Evolutionary conservation across 2,888 invertebrate genomes (phyloP).

Genomic region (Trachelus stipa): DNA sequence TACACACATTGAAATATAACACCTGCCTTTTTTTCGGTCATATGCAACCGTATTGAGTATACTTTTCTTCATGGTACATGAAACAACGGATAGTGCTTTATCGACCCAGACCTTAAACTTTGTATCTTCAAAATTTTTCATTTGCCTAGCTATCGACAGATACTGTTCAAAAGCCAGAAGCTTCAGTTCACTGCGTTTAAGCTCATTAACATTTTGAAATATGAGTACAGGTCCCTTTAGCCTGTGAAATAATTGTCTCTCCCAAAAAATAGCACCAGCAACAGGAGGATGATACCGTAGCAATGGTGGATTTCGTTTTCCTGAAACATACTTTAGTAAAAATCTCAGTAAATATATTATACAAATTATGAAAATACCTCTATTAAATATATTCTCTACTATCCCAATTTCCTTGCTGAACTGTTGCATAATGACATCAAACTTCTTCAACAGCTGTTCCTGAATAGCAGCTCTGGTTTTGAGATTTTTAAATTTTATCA

Average conservation of each 20-base stretch:
- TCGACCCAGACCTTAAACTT: slow-evolving; percentile 80
- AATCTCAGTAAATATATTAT: slow-evolving; percentile 8
- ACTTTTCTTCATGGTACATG: slow-evolving; percentile 77
- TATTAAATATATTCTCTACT: slow-evolving; percentile 77
- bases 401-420: slow-evolving; percentile 84
- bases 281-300: slow-evolving; percentile 82
- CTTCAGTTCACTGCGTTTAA: slow-evolving; percentile 80
- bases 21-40: slow-evolving; percentile 37
- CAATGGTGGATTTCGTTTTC: slow-evolving; percentile 76
- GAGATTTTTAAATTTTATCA: slow-evolving; percentile 83
- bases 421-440: slow-evolving; percentile 85
- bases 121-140: slow-evolving; percentile 80
- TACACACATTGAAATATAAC: not conserved
- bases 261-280: slow-evolving; percentile 91
- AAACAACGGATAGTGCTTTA: slow-evolving; percentile 74
- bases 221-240: slow-evolving; percentile 84
- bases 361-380: slow-evolving; percentile 63
- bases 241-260: slow-evolving; percentile 80
- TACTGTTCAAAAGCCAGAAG: slow-evolving; percentile 84
- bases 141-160: slow-evolving; percentile 77
- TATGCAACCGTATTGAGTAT: slow-evolving; percentile 72
- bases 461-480: slow-evolving; percentile 81
- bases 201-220: slow-evolving; percentile 80
- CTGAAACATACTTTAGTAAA: slow-evolving; percentile 60
- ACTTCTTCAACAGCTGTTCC: slow-evolving; percentile 81